phyloP scores from a whole-genome alignment of 2,797 vertebrate species.

The Rachycentron canadum region DNA sequence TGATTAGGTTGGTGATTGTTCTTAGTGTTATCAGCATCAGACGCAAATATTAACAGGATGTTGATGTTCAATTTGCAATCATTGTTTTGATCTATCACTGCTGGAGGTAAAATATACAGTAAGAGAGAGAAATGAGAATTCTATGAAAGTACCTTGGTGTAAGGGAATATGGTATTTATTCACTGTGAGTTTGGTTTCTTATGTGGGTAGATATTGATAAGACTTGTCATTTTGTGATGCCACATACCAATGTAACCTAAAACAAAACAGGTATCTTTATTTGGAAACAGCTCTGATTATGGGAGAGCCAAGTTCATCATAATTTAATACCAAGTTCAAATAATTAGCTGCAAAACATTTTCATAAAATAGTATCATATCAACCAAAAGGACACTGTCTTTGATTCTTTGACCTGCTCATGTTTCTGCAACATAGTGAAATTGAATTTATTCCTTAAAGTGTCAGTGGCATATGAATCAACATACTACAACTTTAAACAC shows the following conservation, averaged over 20 bases:
- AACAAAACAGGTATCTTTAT: not conserved
- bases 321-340: slow-evolving; percentile 2
- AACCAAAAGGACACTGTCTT: not conserved
- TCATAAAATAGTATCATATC: not conserved
- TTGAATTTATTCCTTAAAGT: not conserved
- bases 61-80: slow-evolving; percentile 22
- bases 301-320: not conserved
- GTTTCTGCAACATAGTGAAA: not conserved
- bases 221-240: not conserved
- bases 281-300: slow-evolving; percentile 18
- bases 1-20: slow-evolving; percentile 1
- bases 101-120: slow-evolving; percentile 9
- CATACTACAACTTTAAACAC: not conserved
- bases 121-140: slow-evolving; percentile 13
- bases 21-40: slow-evolving; percentile 6
- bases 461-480: not conserved
- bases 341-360: slow-evolving; percentile 5
- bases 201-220: not conserved
- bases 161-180: slow-evolving; percentile 4
- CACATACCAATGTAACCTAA: not conserved
- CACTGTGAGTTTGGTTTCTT: not conserved
- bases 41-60: slow-evolving; percentile 11
- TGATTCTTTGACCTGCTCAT: slow-evolving; percentile 1
- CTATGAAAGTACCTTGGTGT: not conserved
- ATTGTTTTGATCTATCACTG: slow-evolving; percentile 26